Conservation (phyloP, 37 sponge, comb jelly and placozoan genomes). For the Corticium candelabrum region DNA sequence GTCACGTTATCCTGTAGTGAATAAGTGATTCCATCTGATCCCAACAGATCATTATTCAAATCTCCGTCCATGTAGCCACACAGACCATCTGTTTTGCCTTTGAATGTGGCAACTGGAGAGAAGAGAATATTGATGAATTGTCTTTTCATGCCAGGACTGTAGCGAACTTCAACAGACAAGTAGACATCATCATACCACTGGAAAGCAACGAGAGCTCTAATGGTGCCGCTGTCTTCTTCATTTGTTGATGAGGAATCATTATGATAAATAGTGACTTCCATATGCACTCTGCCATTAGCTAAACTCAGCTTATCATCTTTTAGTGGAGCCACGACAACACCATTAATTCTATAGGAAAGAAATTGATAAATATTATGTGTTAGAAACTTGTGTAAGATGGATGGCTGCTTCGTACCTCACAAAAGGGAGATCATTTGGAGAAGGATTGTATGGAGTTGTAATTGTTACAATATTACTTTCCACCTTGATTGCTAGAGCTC, state of each 20-base stretch:
- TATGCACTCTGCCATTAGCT: too few relatives aligned
- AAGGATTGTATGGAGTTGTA: too few relatives aligned
- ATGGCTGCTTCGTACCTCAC: too few relatives aligned
- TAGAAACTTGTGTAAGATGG: too few relatives aligned
- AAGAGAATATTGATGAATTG: constrained; percentile 1
- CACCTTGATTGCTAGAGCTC: background rate
- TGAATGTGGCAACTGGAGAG: background rate
- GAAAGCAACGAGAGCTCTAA: background rate
- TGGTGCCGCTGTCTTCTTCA: too few relatives aligned
- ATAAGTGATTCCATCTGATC: background rate
- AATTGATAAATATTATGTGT: too few relatives aligned
- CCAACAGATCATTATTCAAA: background rate
- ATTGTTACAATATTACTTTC: background rate
- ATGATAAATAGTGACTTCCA: too few relatives aligned
- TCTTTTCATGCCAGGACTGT: background rate
- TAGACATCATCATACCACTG: background rate
- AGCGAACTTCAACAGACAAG: background rate
- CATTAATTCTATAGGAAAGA: too few relatives aligned
- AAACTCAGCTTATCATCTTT: too few relatives aligned
- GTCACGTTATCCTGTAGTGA: background rate
- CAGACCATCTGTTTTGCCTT: background rate
- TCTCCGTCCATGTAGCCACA: background rate
- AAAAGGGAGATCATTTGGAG: too few relatives aligned
- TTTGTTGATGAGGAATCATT: too few relatives aligned
- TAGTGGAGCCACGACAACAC: too few relatives aligned